Percentiles rank a stretch among this genome's conserved stretches.
Conservation (phyloP, 2,888 invertebrate genomes). For the Dynastes maya region DNA sequence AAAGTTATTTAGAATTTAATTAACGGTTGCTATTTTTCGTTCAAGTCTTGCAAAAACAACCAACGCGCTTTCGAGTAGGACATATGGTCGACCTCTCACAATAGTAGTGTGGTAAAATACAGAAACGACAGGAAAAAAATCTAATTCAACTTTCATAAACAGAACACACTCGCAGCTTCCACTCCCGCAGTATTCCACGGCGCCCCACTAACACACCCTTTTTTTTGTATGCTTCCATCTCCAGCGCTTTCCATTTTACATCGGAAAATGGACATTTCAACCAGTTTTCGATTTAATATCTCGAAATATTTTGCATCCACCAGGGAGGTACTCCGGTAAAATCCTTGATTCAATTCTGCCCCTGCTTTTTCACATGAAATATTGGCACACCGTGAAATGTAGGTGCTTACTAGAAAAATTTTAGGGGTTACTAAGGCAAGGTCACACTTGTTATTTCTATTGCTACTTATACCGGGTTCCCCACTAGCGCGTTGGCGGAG, state of each 20-base stretch:
- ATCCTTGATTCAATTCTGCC: constrained; percentile 17
- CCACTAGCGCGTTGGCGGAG: too few relatives aligned
- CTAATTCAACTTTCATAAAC: constrained; percentile 27
- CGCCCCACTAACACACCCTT: constrained; percentile 15
- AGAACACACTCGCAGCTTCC: constrained; percentile 8
- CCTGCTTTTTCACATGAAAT: constrained; percentile 12
- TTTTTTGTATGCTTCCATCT: constrained; percentile 8
- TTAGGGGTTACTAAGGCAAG: background rate
- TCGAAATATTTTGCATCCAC: constrained; percentile 37
- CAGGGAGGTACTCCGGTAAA: background rate
- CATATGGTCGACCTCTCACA: constrained; percentile 11
- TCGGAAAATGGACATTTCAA: constrained; percentile 30
- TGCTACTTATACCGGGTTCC: too few relatives aligned
- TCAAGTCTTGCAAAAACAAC: background rate
- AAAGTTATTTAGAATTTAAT: background rate
- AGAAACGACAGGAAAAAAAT: constrained; percentile 14
- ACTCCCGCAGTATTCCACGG: background rate
- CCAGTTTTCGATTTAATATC: constrained; percentile 38
- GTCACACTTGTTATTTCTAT: too few relatives aligned
- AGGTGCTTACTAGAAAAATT: background rate
- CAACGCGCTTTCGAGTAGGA: background rate
- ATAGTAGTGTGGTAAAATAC: constrained; percentile 10
- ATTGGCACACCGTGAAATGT: background rate
- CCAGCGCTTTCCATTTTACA: background rate
- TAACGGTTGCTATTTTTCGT: constrained; percentile 9